Evolutionary conservation across 2,797 vertebrate species (phyloP).

Genomic region (Sternotherus odoratus): DNA sequence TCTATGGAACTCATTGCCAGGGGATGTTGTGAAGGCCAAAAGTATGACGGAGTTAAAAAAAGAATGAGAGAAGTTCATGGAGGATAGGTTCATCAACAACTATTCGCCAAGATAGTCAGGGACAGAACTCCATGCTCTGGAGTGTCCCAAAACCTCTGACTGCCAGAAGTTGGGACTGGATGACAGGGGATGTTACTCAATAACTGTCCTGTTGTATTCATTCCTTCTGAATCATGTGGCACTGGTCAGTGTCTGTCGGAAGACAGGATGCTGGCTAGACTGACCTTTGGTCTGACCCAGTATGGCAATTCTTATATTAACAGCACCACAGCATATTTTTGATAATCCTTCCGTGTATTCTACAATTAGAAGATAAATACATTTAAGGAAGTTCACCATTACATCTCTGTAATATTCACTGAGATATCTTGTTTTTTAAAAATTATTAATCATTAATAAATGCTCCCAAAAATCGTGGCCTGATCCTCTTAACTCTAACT

Average conservation of each 20-base stretch:
- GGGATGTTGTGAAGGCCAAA: not conserved
- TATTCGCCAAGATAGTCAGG: not conserved
- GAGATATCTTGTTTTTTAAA: not conserved
- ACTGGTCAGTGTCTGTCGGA: not conserved
- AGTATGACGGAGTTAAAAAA: not conserved
- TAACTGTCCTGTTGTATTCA: not conserved
- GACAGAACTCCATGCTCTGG: not conserved
- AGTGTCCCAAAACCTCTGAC: not conserved
- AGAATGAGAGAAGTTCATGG: not conserved
- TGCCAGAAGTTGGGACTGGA: not conserved
- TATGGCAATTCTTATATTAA: not conserved
- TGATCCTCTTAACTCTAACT: not conserved
- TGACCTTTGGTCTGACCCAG: not conserved
- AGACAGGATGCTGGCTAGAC: not conserved
- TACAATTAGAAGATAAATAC: not conserved
- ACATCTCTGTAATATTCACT: not conserved
- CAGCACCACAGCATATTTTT: not conserved
- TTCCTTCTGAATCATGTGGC: not conserved
- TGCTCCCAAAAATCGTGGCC: not conserved
- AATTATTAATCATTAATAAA: not conserved
- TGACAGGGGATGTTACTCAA: not conserved
- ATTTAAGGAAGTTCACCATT: not conserved
- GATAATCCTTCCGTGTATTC: not conserved
- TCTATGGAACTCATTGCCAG: not conserved
- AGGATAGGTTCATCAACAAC: not conserved